Evolutionary conservation across 2,888 invertebrate genomes (phyloP).

Genomic region (Pollenia amentaria): DNA sequence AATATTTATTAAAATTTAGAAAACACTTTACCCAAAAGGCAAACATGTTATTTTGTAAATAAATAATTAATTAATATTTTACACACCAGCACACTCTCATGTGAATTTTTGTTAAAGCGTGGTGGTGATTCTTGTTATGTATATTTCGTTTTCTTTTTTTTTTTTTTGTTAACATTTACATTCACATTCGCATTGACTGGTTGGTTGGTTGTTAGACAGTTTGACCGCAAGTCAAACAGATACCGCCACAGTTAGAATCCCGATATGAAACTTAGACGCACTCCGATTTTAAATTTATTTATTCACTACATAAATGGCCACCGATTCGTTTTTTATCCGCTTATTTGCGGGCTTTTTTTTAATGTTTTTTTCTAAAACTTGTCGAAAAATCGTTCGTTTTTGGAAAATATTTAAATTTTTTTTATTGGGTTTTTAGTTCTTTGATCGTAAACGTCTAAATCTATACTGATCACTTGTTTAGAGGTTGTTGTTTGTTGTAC

Average conservation of each 20-base stretch:
- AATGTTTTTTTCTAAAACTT: neutral
- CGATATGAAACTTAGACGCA: conserved; percentile 15
- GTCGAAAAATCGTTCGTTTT: conserved; percentile 28
- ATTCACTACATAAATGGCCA: conserved; percentile 12
- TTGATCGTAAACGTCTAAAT: conserved; percentile 66
- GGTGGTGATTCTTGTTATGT: conserved; percentile 21
- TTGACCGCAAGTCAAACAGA: conserved; percentile 33
- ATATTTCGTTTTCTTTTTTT: conserved; percentile 5
- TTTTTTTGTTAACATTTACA: neutral
- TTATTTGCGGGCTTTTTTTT: conserved; percentile 22
- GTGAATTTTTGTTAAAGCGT: conserved; percentile 32
- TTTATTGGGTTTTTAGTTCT: conserved; percentile 38
- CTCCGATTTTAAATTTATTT: conserved; percentile 8
- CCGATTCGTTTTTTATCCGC: conserved; percentile 19
- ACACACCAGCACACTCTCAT: conserved; percentile 54
- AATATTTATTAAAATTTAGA: conserved; percentile 22
- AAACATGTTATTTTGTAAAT: conserved; percentile 47
- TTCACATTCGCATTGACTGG: conserved; percentile 48
- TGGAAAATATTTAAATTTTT: neutral
- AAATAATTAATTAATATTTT: conserved; percentile 27
- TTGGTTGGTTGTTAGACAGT: conserved; percentile 19
- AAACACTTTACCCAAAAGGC: conserved; percentile 45
- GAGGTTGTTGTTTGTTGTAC: conserved; percentile 51
- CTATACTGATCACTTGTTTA: conserved; percentile 72
- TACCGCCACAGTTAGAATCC: conserved; percentile 29